Conservation (phyloP, 2,888 invertebrate species). For the Hypomecis punctinalis region DNA sequence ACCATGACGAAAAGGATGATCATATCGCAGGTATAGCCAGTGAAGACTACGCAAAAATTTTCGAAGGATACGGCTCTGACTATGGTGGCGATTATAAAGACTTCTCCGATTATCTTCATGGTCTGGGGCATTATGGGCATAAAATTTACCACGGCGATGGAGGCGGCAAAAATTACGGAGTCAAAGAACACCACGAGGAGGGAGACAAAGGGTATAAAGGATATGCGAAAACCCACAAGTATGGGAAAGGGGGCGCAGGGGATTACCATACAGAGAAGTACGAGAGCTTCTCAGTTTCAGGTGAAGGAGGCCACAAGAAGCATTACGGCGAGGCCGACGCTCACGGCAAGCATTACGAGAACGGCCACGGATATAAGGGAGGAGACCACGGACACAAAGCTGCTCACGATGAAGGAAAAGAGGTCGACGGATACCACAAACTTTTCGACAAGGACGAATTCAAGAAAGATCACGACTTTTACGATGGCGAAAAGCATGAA, state of each 20-base stretch:
- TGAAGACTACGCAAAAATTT: constrained; percentile 68
- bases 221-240: constrained; percentile 77
- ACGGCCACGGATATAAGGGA: constrained; percentile 81
- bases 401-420: constrained; percentile 86
- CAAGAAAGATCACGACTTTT: constrained; percentile 89
- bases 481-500: constrained; percentile 86
- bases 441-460: constrained; percentile 89
- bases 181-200: constrained; percentile 71
- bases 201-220: constrained; percentile 83
- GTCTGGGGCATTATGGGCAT: constrained; percentile 61
- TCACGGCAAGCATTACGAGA: constrained; percentile 80
- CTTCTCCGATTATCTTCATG: constrained; percentile 70
- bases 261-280: constrained; percentile 82
- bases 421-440: constrained; percentile 88
- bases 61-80: constrained; percentile 62
- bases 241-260: constrained; percentile 83
- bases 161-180: constrained; percentile 72
- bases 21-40: constrained; percentile 64
- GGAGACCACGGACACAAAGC: constrained; percentile 81
- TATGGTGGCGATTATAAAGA: constrained; percentile 62
- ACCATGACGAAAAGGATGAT: constrained; percentile 40
- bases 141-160: constrained; percentile 62
- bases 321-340: constrained; percentile 78
- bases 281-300: constrained; percentile 80
- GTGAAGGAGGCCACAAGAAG: constrained; percentile 81